Conservation (phyloP, 2,113 vertebrate genomes). For the Brachyhypopomus occidentalis region DNA sequence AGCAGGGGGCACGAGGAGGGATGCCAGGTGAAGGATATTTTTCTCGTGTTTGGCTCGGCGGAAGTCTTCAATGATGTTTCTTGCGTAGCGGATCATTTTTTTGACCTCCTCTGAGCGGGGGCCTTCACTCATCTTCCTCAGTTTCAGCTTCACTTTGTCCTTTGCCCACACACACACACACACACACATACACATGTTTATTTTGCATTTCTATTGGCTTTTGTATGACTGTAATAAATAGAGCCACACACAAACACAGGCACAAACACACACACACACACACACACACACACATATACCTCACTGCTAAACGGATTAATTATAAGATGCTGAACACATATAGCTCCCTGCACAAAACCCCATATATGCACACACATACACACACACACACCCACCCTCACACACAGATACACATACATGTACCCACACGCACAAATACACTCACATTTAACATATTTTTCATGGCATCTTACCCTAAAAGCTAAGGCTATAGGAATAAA, state of each 20-base stretch:
- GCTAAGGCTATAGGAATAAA: no score
- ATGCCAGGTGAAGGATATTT: constrained; percentile 85
- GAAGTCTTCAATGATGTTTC: constrained; percentile 88
- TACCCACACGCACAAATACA: constrained; percentile 66
- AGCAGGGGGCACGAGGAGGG: no score
- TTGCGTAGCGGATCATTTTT: constrained; percentile 87
- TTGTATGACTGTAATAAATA: no score
- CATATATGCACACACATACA: neutral
- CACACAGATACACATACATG: neutral
- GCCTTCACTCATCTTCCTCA: constrained; percentile 78
- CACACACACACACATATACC: neutral
- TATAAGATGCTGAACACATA: no score
- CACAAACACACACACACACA: no score
- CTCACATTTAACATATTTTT: neutral
- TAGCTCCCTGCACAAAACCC: no score
- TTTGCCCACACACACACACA: constrained; percentile 53
- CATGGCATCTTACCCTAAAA: no score
- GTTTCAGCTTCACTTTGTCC: constrained; percentile 88
- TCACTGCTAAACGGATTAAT: no score
- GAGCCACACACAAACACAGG: neutral
- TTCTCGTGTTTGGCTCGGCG: constrained; percentile 84
- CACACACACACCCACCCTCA: neutral
- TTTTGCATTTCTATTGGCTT: neutral
- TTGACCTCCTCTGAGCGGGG: constrained; percentile 73
- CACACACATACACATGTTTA: constrained; percentile 62